Percentiles rank a stretch among this genome's conserved stretches.
These are phyloP conservation scores for Poecilia latipinna DNA, from an alignment of 2,113 vertebrate genomes.

Conservation along the genomic window DNA sequence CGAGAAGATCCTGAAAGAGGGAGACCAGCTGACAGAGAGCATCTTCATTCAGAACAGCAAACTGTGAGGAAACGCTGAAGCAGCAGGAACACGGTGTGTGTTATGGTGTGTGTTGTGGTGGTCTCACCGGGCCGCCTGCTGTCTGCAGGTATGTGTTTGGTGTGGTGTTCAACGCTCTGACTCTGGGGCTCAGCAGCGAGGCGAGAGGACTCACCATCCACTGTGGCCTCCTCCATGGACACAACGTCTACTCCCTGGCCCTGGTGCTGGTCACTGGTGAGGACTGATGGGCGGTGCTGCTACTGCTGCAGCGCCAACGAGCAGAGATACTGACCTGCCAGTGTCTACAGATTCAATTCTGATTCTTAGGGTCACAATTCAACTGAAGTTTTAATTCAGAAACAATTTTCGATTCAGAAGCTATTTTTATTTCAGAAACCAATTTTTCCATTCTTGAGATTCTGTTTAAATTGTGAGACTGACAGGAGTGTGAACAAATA, in stretches of 20 bases:
- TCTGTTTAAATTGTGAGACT: no score
- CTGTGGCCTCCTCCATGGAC: constrained; percentile 94
- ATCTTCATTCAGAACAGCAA: constrained; percentile 97
- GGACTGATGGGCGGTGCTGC: background rate
- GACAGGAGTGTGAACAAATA: no score
- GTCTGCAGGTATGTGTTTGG: constrained; percentile 83
- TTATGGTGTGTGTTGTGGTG: background rate
- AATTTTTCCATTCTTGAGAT: no score
- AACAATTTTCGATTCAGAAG: no score
- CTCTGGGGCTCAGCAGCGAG: constrained; percentile 81
- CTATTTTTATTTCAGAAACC: no score
- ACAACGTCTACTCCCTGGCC: constrained; percentile 88
- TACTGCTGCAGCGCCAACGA: background rate
- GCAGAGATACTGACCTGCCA: no score
- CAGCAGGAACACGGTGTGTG: background rate
- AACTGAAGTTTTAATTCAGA: no score
- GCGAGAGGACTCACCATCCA: constrained; percentile 83
- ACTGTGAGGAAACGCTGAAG: constrained; percentile 76
- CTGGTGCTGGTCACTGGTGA: constrained; percentile 90
- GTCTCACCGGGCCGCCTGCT: background rate
- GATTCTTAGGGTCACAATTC: no score
- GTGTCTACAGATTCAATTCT: no score
- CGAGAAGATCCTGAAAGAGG: constrained; percentile 97
- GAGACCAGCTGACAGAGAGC: constrained; percentile 88
- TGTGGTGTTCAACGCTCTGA: constrained; percentile 90